Percentiles rank a stretch among this genome's conserved stretches.
Evolutionary conservation across 2,888 invertebrate species (phyloP).

Genomic region (Drosophila gaucha): DNA sequence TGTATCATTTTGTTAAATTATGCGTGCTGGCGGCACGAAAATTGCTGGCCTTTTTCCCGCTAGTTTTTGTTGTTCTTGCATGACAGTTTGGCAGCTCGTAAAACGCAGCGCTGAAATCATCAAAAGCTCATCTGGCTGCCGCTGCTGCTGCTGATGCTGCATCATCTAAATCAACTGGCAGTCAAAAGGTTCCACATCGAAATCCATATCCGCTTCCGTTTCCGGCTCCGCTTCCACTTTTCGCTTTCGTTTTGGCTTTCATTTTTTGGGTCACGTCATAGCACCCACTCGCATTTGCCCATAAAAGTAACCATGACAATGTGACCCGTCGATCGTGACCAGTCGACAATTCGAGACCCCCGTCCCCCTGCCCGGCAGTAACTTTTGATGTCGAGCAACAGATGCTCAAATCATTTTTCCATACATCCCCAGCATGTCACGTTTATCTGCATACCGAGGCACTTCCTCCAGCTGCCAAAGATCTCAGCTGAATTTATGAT

Average conservation of each 20-base stretch:
- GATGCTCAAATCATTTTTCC: slow-evolving; percentile 4
- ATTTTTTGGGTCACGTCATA: slow-evolving; percentile 40
- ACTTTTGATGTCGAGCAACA: slow-evolving; percentile 17
- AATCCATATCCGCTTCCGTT: slow-evolving; percentile 10
- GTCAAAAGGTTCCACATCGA: slow-evolving; percentile 12
- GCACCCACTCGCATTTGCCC: slow-evolving; percentile 1
- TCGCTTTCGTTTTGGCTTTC: slow-evolving; percentile 1
- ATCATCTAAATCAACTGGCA: slow-evolving; percentile 69
- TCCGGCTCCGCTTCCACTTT: neutral
- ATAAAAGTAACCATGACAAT: slow-evolving; percentile 6
- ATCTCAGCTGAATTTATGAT: neutral
- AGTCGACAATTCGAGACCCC: slow-evolving; percentile 12
- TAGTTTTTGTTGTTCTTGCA: slow-evolving; percentile 19
- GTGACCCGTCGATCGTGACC: slow-evolving; percentile 30
- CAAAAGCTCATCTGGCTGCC: slow-evolving; percentile 16
- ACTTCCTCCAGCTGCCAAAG: neutral
- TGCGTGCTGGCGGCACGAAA: slow-evolving; percentile 57
- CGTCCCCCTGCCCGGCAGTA: neutral
- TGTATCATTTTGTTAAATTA: slow-evolving; percentile 61
- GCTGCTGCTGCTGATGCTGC: slow-evolving; percentile 21
- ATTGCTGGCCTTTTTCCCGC: slow-evolving; percentile 22
- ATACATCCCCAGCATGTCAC: neutral
- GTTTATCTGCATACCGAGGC: no score
- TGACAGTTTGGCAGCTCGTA: slow-evolving; percentile 73
- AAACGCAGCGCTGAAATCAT: slow-evolving; percentile 49